Evolutionary conservation across 2,797 vertebrate species (phyloP).

Genomic region (Acipenser transmontanus): DNA sequence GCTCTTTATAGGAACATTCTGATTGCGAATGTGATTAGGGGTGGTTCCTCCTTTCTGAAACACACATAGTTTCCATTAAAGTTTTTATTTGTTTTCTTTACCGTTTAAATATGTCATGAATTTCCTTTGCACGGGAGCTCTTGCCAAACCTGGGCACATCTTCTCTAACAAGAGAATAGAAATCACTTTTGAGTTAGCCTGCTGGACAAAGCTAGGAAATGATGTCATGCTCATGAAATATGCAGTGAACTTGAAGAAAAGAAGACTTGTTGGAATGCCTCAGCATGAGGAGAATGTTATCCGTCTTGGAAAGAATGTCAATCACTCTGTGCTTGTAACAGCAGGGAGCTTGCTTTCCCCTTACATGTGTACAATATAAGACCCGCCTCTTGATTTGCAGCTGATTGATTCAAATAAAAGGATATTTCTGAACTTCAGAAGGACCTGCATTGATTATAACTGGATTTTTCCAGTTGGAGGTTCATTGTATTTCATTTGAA

Average conservation of each 20-base stretch:
- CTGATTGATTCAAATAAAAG: conserved; percentile 21
- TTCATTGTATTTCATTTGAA: conserved; percentile 52
- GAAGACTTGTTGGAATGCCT: conserved; percentile 28
- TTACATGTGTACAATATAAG: conserved; percentile 4
- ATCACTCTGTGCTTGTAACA: conserved; percentile 25
- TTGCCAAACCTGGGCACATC: conserved; percentile 44
- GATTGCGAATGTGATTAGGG: too few species aligned
- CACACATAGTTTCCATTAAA: too few species aligned
- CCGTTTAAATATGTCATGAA: conserved; percentile 49
- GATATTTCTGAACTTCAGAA: conserved; percentile 19
- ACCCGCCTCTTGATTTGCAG: conserved; percentile 20
- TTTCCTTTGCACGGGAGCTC: conserved; percentile 46
- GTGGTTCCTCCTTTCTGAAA: too few species aligned
- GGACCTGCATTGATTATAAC: conserved; percentile 20
- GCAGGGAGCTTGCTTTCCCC: conserved; percentile 46
- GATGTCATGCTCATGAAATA: conserved; percentile 42
- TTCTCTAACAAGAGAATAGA: conserved; percentile 43
- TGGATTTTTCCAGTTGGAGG: conserved; percentile 14
- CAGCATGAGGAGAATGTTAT: conserved; percentile 9
- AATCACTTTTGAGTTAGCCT: conserved; percentile 43
- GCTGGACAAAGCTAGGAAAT: conserved; percentile 44
- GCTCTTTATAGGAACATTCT: too few species aligned
- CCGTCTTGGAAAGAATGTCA: conserved; percentile 8
- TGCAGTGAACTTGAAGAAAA: conserved; percentile 41
- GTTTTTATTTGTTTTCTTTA: conserved; percentile 33